Percentiles rank a stretch among this genome's conserved stretches.
Conservation (phyloP, 2,113 vertebrate species). For the Notothenia coriiceps region DNA sequence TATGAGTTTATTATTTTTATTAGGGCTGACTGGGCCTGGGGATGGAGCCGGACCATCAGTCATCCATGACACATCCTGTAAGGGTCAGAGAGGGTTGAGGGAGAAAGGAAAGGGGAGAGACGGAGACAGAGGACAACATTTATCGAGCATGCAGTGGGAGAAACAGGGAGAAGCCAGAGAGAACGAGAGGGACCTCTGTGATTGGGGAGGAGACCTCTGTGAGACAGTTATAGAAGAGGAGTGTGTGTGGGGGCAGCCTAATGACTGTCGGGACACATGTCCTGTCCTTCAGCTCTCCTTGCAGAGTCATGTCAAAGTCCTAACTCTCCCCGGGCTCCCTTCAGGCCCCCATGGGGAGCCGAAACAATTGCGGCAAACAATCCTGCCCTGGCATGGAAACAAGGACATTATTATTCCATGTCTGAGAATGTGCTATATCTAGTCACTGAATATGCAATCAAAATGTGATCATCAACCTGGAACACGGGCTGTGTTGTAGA, state of each 20-base stretch:
- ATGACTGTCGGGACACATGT: conserved; percentile 66
- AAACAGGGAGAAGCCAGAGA: conserved; percentile 36
- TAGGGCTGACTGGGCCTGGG: conserved; percentile 40
- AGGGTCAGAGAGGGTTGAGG: conserved; percentile 46
- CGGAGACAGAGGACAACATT: conserved; percentile 54
- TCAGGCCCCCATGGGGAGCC: conserved; percentile 20
- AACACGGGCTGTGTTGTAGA: conserved; percentile 1
- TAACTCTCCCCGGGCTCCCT: conserved; percentile 45
- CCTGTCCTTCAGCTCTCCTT: conserved; percentile 72
- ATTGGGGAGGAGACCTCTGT: conserved; percentile 35
- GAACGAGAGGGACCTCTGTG: conserved; percentile 15
- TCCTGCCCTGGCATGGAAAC: conserved; percentile 22
- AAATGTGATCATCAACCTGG: conserved; percentile 7
- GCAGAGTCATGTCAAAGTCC: conserved; percentile 56
- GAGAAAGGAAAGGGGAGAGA: conserved; percentile 28
- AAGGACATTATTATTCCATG: conserved; percentile 38
- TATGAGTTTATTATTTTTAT: conserved; percentile 63
- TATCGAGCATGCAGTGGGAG: conserved; percentile 31
- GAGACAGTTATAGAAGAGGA: conserved; percentile 38
- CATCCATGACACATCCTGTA: conserved; percentile 39
- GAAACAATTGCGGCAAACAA: conserved; percentile 34
- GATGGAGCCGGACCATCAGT: conserved; percentile 51
- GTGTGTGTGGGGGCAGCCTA: conserved; percentile 31
- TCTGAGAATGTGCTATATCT: not conserved
- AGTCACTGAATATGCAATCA: not conserved